Conservation (phyloP, 2,888 invertebrate genomes). For the Notodonta dromedarius region DNA sequence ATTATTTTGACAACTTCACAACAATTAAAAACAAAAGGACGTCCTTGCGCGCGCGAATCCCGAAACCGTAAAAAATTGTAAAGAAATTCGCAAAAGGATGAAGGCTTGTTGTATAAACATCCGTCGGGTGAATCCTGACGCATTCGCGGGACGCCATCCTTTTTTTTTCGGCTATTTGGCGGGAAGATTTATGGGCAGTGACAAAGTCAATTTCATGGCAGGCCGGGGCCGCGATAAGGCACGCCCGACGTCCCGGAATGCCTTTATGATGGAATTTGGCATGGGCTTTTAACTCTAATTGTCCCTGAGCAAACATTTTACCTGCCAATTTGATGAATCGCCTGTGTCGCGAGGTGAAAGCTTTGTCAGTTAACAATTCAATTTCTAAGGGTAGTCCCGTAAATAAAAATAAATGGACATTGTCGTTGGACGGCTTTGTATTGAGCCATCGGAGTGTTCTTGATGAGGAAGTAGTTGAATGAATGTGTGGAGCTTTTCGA, state of each 20-base stretch:
- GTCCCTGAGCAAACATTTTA: slow-evolving; percentile 77
- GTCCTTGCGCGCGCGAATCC: slow-evolving; percentile 40
- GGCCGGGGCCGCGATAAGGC: slow-evolving; percentile 63
- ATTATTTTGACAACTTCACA: slow-evolving; percentile 49
- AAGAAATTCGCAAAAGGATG: slow-evolving; percentile 54
- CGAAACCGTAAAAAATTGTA: slow-evolving; percentile 48
- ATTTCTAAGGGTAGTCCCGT: slow-evolving; percentile 58
- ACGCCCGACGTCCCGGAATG: slow-evolving; percentile 52
- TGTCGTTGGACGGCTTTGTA: slow-evolving; percentile 16
- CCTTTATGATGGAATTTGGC: slow-evolving; percentile 71
- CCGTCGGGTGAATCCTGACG: slow-evolving; percentile 63
- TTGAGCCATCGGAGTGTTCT: neutral
- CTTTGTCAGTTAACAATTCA: slow-evolving; percentile 68
- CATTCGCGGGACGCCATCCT: slow-evolving; percentile 58
- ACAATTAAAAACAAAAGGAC: slow-evolving; percentile 34
- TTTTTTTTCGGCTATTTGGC: slow-evolving; percentile 64
- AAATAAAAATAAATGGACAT: slow-evolving; percentile 34
- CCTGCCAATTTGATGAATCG: slow-evolving; percentile 79
- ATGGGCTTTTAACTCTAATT: slow-evolving; percentile 77
- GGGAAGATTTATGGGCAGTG: slow-evolving; percentile 79
- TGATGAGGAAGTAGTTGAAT: neutral
- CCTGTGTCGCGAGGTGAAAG: slow-evolving; percentile 52
- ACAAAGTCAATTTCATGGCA: slow-evolving; percentile 82
- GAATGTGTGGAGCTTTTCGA: neutral
- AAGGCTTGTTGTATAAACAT: slow-evolving; percentile 78